Percentiles rank a stretch among this genome's conserved stretches.
phyloP scores from a whole-genome alignment of 2,113 vertebrate species.

The Ammodytes marinus region DNA sequence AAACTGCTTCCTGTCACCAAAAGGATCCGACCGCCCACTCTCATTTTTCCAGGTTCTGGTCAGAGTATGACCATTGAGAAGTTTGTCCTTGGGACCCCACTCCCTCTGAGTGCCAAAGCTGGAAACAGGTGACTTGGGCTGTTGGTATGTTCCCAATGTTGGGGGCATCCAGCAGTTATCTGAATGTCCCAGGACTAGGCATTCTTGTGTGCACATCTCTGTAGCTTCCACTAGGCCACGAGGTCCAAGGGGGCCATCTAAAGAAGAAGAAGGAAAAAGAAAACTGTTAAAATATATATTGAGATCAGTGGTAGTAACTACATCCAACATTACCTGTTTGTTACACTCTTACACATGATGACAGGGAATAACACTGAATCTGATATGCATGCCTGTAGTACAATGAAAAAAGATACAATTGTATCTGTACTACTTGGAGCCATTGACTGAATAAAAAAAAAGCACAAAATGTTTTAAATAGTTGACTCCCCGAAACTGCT shows the following conservation, averaged over 20 bases:
- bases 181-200: constrained; percentile 96
- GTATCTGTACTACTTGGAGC: background rate
- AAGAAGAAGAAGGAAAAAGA: constrained; percentile 33
- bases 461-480: background rate
- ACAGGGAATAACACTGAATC: background rate
- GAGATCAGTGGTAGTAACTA: background rate
- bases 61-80: constrained; percentile 97
- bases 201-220: constrained; percentile 99
- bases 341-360: background rate
- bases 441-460: background rate
- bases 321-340: background rate
- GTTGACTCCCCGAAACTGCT: background rate
- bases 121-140: constrained; percentile 95
- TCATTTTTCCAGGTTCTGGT: constrained; percentile 97
- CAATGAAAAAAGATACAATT: background rate
- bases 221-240: constrained; percentile 97
- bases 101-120: constrained; percentile 95
- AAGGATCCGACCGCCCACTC: constrained; percentile 91
- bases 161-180: constrained; percentile 99
- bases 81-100: constrained; percentile 96
- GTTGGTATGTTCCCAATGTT: constrained; percentile 91
- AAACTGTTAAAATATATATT: background rate
- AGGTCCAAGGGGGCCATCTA: constrained; percentile 95
- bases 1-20: constrained; percentile 95
- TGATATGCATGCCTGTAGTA: no score